A percentile compares a stretch with the other conserved stretches of the same genome.
phyloP scores from a whole-genome alignment of 1,140 invertebrate species.

The Drosophila bocki region DNA sequence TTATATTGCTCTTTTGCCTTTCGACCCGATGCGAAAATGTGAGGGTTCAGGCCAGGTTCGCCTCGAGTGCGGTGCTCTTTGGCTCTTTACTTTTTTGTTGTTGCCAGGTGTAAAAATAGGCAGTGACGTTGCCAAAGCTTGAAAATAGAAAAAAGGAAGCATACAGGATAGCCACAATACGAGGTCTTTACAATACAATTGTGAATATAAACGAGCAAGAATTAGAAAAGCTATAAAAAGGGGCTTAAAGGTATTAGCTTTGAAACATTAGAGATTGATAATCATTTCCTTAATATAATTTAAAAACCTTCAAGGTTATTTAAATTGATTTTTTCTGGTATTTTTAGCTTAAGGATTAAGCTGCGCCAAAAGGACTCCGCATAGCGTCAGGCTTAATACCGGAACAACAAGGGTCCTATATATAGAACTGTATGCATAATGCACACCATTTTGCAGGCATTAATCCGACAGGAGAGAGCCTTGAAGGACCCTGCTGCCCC shows the following conservation, averaged over 20 bases:
- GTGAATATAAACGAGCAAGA: neutral
- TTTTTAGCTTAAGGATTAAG: slow-evolving; percentile 5
- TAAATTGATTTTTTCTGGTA: neutral
- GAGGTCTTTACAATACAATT: neutral
- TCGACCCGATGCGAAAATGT: slow-evolving; percentile 39
- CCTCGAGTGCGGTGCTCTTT: slow-evolving; percentile 17
- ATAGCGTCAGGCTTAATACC: slow-evolving; percentile 3
- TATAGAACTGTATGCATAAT: slow-evolving; percentile 55
- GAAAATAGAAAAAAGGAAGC: slow-evolving; percentile 22
- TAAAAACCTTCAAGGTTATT: neutral
- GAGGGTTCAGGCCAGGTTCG: slow-evolving; percentile 38
- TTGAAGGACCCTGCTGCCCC: slow-evolving; percentile 2
- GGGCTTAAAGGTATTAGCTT: neutral
- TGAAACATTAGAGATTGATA: too few relatives aligned
- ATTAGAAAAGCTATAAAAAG: neutral
- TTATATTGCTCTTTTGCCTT: slow-evolving; percentile 55
- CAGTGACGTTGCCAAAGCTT: slow-evolving; percentile 37
- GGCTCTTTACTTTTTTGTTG: slow-evolving; percentile 21
- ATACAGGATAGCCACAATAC: neutral
- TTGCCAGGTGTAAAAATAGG: slow-evolving; percentile 56
- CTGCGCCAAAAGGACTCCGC: neutral
- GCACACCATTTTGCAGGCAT: slow-evolving; percentile 30
- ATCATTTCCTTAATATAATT: neutral
- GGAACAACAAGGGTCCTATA: slow-evolving; percentile 17
- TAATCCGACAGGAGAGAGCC: slow-evolving; percentile 22